These are phyloP conservation scores for Anagrus nilaparvatae DNA, from an alignment of 1,140 invertebrate species.

Conservation along the genomic window DNA sequence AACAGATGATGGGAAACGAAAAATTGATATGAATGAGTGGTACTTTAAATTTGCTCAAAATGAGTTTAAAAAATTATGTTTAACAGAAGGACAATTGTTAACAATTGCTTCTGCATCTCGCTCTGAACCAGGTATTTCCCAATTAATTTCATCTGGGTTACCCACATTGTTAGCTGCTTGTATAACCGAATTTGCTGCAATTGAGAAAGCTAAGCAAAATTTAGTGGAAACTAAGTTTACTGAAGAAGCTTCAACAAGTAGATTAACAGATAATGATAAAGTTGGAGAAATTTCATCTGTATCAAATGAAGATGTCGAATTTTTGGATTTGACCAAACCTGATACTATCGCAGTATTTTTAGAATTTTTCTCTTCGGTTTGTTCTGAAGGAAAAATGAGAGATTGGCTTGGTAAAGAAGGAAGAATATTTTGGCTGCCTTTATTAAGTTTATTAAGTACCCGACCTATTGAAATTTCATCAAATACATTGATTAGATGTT, in stretches of 20 bases:
- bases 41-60: constrained; percentile 36
- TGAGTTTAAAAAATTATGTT: constrained; percentile 37
- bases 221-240: no score
- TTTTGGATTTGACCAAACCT: constrained; percentile 39
- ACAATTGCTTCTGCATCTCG: constrained; percentile 67
- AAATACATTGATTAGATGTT: constrained; percentile 27
- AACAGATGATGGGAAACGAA: constrained; percentile 61
- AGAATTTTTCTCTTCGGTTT: constrained; percentile 70
- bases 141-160: constrained; percentile 66
- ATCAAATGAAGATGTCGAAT: constrained; percentile 15
- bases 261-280: constrained; percentile 43
- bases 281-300: constrained; percentile 22
- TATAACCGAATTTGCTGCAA: constrained; percentile 25
- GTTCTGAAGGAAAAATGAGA: constrained; percentile 67
- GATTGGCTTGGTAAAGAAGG: constrained; percentile 80
- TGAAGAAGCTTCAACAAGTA: background rate
- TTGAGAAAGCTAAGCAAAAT: constrained; percentile 22
- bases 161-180: constrained; percentile 53
- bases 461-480: constrained; percentile 38
- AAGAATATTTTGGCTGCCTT: constrained; percentile 70
- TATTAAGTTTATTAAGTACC: constrained; percentile 65
- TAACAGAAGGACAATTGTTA: constrained; percentile 55
- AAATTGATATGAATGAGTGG: constrained; percentile 45
- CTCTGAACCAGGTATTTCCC: constrained; percentile 61
- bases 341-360: constrained; percentile 55